Conservation (phyloP, 2,113 vertebrate species). For the Chinchilla lanigera region DNA sequence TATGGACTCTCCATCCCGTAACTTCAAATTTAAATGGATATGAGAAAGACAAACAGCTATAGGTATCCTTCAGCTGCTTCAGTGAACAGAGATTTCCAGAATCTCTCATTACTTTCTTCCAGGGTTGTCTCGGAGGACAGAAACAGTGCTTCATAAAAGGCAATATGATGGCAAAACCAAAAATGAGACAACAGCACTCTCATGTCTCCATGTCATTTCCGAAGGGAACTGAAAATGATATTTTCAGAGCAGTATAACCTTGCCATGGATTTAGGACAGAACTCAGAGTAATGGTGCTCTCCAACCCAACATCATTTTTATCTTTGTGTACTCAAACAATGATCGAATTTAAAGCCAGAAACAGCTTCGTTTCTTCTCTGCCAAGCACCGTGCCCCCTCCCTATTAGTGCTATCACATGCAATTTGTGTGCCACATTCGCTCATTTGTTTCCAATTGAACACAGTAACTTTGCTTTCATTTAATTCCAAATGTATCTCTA, state of each 20-base stretch:
- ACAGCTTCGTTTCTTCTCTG: conserved; percentile 38
- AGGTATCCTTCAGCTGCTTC: neutral
- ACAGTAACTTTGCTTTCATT: conserved; percentile 55
- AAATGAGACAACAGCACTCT: conserved; percentile 16
- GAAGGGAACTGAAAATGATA: neutral
- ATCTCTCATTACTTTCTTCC: conserved; percentile 8
- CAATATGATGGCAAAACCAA: conserved; percentile 2
- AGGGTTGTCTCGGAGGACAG: conserved; percentile 9
- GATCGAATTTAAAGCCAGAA: conserved; percentile 49
- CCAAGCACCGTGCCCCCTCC: neutral
- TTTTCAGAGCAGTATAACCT: neutral
- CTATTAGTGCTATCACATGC: neutral
- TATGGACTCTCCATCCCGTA: neutral
- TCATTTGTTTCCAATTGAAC: conserved; percentile 42
- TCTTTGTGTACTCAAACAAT: conserved; percentile 43
- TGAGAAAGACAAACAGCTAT: neutral
- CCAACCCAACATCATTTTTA: neutral
- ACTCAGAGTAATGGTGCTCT: neutral
- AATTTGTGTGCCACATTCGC: neutral
- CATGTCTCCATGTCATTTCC: neutral
- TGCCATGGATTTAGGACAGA: neutral
- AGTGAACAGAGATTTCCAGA: neutral
- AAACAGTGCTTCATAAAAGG: conserved; percentile 9
- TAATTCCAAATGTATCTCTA: conserved; percentile 26
- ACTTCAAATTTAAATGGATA: conserved; percentile 46